Evolutionary conservation across 2,797 vertebrate genomes (phyloP).

Genomic region (Parauchenoglanis punctatus): DNA sequence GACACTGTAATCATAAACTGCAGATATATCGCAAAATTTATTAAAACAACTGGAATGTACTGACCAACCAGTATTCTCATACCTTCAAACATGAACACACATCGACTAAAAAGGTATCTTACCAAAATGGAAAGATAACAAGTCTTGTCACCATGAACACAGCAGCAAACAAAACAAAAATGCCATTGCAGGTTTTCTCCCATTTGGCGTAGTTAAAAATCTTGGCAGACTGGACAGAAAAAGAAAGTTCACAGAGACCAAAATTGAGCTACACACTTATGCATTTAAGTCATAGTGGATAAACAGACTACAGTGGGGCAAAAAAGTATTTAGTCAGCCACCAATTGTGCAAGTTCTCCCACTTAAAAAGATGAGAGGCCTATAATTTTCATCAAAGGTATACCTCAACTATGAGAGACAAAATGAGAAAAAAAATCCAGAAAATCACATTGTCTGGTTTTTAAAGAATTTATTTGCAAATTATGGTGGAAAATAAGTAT

Average conservation of each 20-base stretch:
- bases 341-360: too few species aligned
- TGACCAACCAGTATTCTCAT: background rate
- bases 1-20: background rate
- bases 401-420: too few species aligned
- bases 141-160: slow-evolving; percentile 87
- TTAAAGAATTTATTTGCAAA: too few species aligned
- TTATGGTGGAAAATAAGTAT: too few species aligned
- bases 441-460: too few species aligned
- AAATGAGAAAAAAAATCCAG: too few species aligned
- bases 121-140: slow-evolving; percentile 92
- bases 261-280: background rate
- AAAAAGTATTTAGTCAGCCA: too few species aligned
- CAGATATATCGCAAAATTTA: background rate
- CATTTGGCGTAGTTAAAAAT: slow-evolving; percentile 91
- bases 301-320: too few species aligned
- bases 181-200: slow-evolving; percentile 81
- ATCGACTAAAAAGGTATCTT: slow-evolving; percentile 60
- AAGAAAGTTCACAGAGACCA: background rate
- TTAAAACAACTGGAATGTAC: background rate
- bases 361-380: too few species aligned
- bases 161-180: slow-evolving; percentile 86
- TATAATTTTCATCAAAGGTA: too few species aligned
- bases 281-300: background rate
- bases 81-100: background rate
- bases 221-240: slow-evolving; percentile 84